Conservation (phyloP, 2,113 vertebrate species). For the Catharus minimus region DNA sequence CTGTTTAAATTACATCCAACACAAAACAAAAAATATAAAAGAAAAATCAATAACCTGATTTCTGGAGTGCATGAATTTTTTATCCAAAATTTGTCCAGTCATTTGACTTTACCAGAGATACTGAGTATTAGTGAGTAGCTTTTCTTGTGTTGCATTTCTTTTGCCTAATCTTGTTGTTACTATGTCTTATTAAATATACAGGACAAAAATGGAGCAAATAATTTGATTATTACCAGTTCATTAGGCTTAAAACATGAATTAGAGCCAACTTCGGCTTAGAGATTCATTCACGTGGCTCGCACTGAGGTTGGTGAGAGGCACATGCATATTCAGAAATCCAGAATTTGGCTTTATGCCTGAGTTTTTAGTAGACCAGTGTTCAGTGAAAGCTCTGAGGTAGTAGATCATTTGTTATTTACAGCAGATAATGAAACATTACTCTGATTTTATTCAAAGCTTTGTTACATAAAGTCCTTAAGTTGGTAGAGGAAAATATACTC, state of each 20-base stretch:
- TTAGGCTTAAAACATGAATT: constrained; percentile 50
- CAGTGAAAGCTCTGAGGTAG: constrained; percentile 4
- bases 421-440: not conserved
- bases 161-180: not conserved
- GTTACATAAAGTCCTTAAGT: not conserved
- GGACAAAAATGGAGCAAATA: constrained; percentile 30
- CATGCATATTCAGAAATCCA: constrained; percentile 27
- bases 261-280: not conserved
- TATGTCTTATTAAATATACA: constrained; percentile 6
- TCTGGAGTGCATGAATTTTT: not conserved
- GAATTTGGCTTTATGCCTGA: constrained; percentile 9
- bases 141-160: not conserved
- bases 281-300: constrained; percentile 17
- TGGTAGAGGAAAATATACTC: not conserved
- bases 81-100: not conserved
- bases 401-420: constrained; percentile 54
- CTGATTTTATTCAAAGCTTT: not conserved
- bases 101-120: not conserved
- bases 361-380: constrained; percentile 13
- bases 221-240: constrained; percentile 35
- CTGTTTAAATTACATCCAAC: not conserved
- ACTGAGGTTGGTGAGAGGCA: constrained; percentile 16
- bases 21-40: not conserved
- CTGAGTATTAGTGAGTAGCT: not conserved
- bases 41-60: not conserved